phyloP scores from a whole-genome alignment of 2,888 invertebrate species.

The Dioctria rufipes region DNA sequence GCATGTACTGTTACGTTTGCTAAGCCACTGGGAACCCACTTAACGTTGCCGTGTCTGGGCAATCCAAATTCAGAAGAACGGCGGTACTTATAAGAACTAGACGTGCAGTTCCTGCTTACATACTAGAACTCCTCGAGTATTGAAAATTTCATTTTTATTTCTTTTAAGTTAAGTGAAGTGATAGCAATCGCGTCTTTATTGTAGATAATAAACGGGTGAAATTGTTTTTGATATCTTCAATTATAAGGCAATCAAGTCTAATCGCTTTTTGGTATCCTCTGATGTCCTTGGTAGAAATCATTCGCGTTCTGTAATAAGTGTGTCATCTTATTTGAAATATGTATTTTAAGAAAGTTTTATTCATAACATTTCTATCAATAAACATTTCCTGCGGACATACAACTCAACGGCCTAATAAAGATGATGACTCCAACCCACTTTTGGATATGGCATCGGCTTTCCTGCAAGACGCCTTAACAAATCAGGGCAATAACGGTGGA shows the following conservation, averaged over 20 bases:
- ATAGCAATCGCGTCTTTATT: background rate
- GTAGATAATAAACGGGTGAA: background rate
- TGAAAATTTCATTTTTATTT: background rate
- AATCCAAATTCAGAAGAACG: slow-evolving; percentile 66
- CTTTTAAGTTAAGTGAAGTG: background rate
- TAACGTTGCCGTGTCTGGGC: background rate
- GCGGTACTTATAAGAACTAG: slow-evolving; percentile 68
- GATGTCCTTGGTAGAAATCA: no score
- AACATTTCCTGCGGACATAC: slow-evolving; percentile 66
- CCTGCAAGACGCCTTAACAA: slow-evolving; percentile 75
- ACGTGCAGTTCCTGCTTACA: slow-evolving; percentile 61
- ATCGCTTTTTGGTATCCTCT: no score
- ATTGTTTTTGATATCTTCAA: background rate
- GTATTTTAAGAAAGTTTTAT: slow-evolving; percentile 58
- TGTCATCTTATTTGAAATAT: background rate
- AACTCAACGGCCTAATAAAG: slow-evolving; percentile 66
- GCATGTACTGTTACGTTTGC: slow-evolving; percentile 28
- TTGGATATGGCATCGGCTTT: slow-evolving; percentile 80
- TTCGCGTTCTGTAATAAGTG: background rate
- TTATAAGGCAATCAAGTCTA: no score
- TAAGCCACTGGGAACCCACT: background rate
- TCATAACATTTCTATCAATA: slow-evolving; percentile 65
- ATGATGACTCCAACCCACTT: slow-evolving; percentile 76
- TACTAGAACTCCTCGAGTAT: slow-evolving; percentile 51
- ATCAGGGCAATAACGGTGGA: slow-evolving; percentile 68